These are phyloP conservation scores for Syrphus vitripennis DNA, from an alignment of 2,888 invertebrate species.

Conservation along the genomic window DNA sequence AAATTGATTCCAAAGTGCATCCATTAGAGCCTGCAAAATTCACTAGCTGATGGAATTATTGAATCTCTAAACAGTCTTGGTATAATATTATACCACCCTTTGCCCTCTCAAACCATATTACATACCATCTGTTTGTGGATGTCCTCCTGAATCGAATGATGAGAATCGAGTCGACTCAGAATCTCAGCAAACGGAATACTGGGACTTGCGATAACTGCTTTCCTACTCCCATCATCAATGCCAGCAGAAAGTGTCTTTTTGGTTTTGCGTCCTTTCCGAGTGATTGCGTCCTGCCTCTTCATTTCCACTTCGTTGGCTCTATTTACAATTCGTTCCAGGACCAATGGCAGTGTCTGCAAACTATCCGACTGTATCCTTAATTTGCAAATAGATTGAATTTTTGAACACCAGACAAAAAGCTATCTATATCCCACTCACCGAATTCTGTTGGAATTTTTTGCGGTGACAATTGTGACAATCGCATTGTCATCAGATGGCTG, in stretches of 20 bases:
- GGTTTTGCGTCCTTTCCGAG: slow-evolving; percentile 44
- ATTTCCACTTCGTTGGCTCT: slow-evolving; percentile 73
- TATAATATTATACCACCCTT: background rate
- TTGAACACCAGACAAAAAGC: slow-evolving; percentile 14
- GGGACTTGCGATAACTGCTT: slow-evolving; percentile 75
- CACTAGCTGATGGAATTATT: slow-evolving; percentile 20
- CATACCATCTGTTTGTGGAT: slow-evolving; percentile 78
- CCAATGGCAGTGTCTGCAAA: slow-evolving; percentile 78
- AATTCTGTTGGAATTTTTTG: slow-evolving; percentile 80
- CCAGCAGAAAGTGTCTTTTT: slow-evolving; percentile 24
- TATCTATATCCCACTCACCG: slow-evolving; percentile 73
- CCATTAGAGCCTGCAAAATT: slow-evolving; percentile 73
- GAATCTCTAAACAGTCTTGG: background rate
- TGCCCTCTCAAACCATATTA: background rate
- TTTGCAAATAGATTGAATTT: slow-evolving; percentile 50
- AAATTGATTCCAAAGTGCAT: slow-evolving; percentile 80
- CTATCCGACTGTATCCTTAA: slow-evolving; percentile 79
- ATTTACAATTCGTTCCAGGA: slow-evolving; percentile 77
- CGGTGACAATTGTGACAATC: slow-evolving; percentile 79
- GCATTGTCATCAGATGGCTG: slow-evolving; percentile 73
- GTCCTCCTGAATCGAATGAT: slow-evolving; percentile 78
- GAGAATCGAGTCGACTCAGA: slow-evolving; percentile 77
- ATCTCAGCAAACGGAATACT: slow-evolving; percentile 77
- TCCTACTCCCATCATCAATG: slow-evolving; percentile 68
- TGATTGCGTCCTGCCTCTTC: slow-evolving; percentile 72